These are phyloP conservation scores for Paradoxurus hermaphroditus DNA, from an alignment of 2,113 vertebrate genomes.

Conservation along the genomic window DNA sequence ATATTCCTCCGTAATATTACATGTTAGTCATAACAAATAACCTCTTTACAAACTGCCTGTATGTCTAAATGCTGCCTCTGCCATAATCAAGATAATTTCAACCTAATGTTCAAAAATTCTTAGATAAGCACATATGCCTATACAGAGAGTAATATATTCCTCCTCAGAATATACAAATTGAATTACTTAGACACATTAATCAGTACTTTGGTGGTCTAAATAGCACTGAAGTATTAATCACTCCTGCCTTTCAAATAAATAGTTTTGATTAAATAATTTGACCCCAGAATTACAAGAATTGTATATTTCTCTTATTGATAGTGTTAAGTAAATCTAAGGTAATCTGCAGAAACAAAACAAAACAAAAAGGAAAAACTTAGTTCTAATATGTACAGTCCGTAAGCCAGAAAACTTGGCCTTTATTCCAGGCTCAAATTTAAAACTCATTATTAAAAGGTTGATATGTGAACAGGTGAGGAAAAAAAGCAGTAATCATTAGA, in stretches of 20 bases:
- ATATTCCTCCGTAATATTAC: neutral
- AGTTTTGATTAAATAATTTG: neutral
- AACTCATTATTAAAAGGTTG: neutral
- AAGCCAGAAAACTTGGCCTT: neutral
- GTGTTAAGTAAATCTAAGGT: neutral
- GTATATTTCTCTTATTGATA: neutral
- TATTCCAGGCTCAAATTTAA: neutral
- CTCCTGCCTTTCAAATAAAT: constrained; percentile 1
- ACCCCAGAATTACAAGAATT: neutral
- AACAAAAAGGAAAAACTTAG: neutral
- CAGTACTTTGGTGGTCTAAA: neutral
- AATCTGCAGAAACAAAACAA: neutral
- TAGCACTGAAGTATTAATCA: neutral
- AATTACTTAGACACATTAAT: neutral
- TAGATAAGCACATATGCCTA: neutral
- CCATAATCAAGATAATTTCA: constrained; percentile 2
- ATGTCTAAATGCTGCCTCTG: neutral
- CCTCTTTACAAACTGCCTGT: neutral
- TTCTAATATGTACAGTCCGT: neutral
- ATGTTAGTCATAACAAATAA: neutral
- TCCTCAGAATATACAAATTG: neutral
- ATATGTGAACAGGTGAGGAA: neutral
- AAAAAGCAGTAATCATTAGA: neutral
- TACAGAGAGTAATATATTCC: neutral
- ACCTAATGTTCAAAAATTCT: neutral